Base-by-base conservation (phyloP, 1,140 invertebrate genomes). In the Lepidostoma basale region DNA sequence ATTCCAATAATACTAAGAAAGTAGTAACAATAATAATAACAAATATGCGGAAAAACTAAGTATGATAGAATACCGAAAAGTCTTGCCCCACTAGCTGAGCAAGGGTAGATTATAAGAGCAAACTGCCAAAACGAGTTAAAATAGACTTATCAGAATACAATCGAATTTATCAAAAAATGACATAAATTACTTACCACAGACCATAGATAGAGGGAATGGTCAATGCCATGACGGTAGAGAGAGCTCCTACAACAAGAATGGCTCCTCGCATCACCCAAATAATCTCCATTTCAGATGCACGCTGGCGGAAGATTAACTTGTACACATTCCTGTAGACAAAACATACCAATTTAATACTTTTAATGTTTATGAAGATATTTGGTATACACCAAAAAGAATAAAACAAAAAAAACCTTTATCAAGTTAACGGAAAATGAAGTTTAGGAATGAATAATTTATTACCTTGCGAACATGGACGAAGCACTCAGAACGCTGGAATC, bases 141-240 rank as follows among this genome's bases (percentile, higher is more conserved):
- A n/a, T n/a, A n/a, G n/a, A n/a, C n/a, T n/a, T n/a, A n/a, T n/a
- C n/a, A n/a, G n/a, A n/a, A n/a, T n/a, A n/a, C n/a, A 45, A 45
- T 3, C 22, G 3, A 45, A 18, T 45, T 3, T 20, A 10, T 9
- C 16, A 18, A 45, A 45, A 58, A n/a, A 12, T 42, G 16, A 12
- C 12, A 5, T 45, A 6, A 45, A n/a, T 49, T 6, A 82, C 85
- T 84, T 85, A 94, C 97, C 97, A 99, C 12, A 99, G 84, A 3
- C 94, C 96, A 79, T 99, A 99, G 76, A 99, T 98, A 54, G 96
- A 97, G 65, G 94, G 92, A 74, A 99, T 97, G 39, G 93, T 95
- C 52, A 99, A 86, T 1, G 96, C 97, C 94, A 99, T 98, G 45
- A 94, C 86, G 4, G 96, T 98, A 40, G 96, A 92, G 56, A 98